Evolutionary conservation across 2,113 vertebrate genomes (phyloP), one percentile per base, ranked within the genome.

Genomic region (Oxyruncus cristatus): DNA sequence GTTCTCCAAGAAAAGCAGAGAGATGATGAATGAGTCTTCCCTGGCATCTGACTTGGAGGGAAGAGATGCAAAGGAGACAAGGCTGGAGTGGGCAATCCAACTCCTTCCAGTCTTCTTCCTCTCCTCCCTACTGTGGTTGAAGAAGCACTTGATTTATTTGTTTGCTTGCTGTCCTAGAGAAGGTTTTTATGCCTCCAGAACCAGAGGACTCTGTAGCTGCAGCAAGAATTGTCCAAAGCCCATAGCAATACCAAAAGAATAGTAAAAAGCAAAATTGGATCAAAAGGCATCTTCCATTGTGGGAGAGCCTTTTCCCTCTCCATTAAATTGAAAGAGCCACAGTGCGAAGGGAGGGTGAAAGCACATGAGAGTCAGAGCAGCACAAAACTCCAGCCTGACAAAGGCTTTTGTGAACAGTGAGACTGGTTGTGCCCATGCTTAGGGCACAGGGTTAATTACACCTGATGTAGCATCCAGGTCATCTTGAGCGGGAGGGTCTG

Each of bases 211-310:
- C 67, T 76, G 21, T 89, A 93, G 94, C 46, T 9, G 17, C 65
- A 68, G 50, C 26, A 82, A 83, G 85, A 93, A 79, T 42, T 84
- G 86, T 87, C 78, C 81, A 78, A 91, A 94, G 78, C 89, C 68
- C 53, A 47, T 73, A 91, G 74, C 67, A 90, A 8, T 75, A 95
- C 68, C 9, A 20, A 70, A 66, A 92, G 62, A 89, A 84, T 3
- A 44, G 42, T 65, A 71, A 88, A 74, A 24, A 24, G 28, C 86
- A 92, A 86, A 88, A 71, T 6, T 65, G 19, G 27, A 81, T 87
- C 85, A 86, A 93, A 93, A 95, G 50, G 11, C 33, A 23, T 37
- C 41, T 92, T 52, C 7, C 33, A 41, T n/a, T 67, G 33, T 49
- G n/a, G 68, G 63, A 52, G 20, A 68, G 30, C 65, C 10, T 33